Evolutionary conservation across 2,888 invertebrate genomes (phyloP).

Genomic region (Unio delphinus): DNA sequence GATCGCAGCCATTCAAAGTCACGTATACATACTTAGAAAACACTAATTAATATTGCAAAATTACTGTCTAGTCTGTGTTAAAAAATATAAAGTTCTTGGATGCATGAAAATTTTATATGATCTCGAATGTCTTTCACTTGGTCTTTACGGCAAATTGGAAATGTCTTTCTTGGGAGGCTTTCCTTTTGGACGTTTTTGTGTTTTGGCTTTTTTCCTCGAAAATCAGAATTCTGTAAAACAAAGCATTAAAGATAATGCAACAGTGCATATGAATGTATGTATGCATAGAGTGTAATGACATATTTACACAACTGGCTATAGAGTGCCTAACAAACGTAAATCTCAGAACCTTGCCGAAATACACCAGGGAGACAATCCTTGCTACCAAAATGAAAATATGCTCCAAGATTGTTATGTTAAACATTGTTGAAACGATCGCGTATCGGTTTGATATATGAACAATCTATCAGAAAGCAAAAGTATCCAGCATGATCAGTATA

Average conservation of each 20-base stretch:
- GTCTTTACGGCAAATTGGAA: conserved; percentile 49
- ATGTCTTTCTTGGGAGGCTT: conserved; percentile 40
- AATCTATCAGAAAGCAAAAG: too few species aligned
- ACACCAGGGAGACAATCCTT: too few species aligned
- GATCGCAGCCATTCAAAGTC: too few species aligned
- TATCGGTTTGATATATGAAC: too few species aligned
- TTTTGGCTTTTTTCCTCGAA: conserved; percentile 65
- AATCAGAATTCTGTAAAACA: conserved; percentile 58
- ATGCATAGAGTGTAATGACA: neutral
- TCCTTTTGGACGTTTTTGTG: conserved; percentile 54
- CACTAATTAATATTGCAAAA: too few species aligned
- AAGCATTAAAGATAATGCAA: neutral
- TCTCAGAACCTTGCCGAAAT: too few species aligned
- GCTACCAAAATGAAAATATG: too few species aligned
- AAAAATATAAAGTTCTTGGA: neutral
- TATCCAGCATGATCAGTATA: too few species aligned
- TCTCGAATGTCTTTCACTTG: neutral
- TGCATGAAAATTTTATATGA: neutral
- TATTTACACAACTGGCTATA: neutral
- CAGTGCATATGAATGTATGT: neutral
- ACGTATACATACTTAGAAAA: too few species aligned
- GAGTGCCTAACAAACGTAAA: neutral
- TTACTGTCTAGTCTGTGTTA: too few species aligned
- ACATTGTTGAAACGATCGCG: too few species aligned
- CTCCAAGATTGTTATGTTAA: too few species aligned